Base-by-base conservation (phyloP, 37 sponge, comb jelly and placozoan genomes). In the Beroe forskalii region DNA sequence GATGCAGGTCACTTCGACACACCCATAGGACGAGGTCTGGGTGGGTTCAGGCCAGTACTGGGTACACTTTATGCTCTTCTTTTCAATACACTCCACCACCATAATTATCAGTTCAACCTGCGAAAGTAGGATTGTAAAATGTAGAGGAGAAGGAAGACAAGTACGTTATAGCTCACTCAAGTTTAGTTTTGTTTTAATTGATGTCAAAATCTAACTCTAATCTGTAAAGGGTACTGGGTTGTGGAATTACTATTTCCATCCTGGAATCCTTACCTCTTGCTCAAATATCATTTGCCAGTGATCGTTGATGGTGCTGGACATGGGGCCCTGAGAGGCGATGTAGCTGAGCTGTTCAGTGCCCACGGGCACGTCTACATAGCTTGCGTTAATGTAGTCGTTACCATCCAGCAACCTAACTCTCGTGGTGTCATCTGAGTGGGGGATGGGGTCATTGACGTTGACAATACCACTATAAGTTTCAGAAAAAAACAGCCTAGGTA, bases 241-340 rank as follows among this genome's bases (percentile, higher is more conserved):
- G n/a, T n/a, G n/a, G n/a, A n/a, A n/a, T n/a, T n/a, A n/a, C n/a
- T n/a, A n/a, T n/a, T n/a, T n/a, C n/a, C n/a, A n/a, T n/a, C n/a
- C n/a, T n/a, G n/a, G n/a, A n/a, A 20, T 55, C 60, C 62, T 67
- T 1, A 94, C 86, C 40, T 92, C 86, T 76, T 95, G 90, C 27
- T 95, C 90, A 94, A 93, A 95, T 0, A 95, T 72, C 95, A 95
- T 93, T 72, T 91, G 92, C 95, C 95, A 95, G 75, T 93, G 93
- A 61, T 93, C 92, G 40, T 39, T 62, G 24, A 91, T 72, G 33
- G 95, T 95, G 32, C 41, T 67, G 22, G 91, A 19, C 37, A 95
- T 76, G 2, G 95, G 95, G 32, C 91, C 93, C 94, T 95, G 76
- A 22, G 67, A 33, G 6, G 44, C 32, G 31, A 86, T 86, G 89